Evolutionary conservation across 2,113 vertebrate species (phyloP).

Genomic region (Myrmecobius fasciatus): DNA sequence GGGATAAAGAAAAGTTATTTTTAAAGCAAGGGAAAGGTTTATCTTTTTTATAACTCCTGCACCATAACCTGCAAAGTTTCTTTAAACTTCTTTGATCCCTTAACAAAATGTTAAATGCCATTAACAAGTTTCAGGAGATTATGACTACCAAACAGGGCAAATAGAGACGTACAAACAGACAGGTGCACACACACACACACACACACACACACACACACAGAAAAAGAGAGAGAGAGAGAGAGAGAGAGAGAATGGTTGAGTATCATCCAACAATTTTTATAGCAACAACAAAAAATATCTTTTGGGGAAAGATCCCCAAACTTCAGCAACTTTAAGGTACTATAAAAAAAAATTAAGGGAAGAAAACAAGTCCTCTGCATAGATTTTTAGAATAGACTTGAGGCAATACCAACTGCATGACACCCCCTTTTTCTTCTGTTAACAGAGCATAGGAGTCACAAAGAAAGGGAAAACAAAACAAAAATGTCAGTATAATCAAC

Average conservation of each 20-base stretch:
- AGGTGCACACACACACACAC: not conserved
- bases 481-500: conserved; percentile 31
- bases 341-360: not conserved
- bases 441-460: no score
- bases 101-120: conserved; percentile 58
- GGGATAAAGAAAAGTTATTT: not conserved
- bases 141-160: conserved; percentile 22
- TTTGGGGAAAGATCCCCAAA: not conserved
- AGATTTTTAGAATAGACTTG: not conserved
- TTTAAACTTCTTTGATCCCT: conserved; percentile 46
- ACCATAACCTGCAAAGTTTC: conserved; percentile 39
- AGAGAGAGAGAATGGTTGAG: not conserved
- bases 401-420: not conserved
- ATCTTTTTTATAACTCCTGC: conserved; percentile 44
- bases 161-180: not conserved
- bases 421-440: not conserved
- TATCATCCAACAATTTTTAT: not conserved
- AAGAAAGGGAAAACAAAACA: not conserved
- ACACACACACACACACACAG: no score
- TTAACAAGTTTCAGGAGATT: conserved; percentile 22
- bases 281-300: not conserved
- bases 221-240: no score
- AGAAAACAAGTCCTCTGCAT: not conserved
- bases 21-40: conserved; percentile 35
- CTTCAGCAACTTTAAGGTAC: not conserved